Percentiles rank a stretch among this genome's conserved stretches.
Conservation (phyloP, 1,140 invertebrate species). For the Papilio polyxenes region DNA sequence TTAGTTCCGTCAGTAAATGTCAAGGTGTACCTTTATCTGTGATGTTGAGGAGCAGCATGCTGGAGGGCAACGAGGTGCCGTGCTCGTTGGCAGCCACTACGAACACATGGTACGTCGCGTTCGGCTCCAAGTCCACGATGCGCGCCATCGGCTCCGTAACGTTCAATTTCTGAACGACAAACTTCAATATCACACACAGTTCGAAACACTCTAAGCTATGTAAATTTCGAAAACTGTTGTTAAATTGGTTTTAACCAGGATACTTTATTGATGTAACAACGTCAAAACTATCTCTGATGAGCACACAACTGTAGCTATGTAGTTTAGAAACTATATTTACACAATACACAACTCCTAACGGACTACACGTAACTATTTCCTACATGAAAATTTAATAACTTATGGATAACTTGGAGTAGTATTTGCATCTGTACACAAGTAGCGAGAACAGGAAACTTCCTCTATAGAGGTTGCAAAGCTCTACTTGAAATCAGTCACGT, state of each 20-base stretch:
- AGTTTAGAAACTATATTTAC: not conserved
- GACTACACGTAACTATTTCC: not conserved
- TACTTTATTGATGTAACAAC: too few species aligned
- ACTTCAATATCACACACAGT: not conserved
- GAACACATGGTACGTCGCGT: conserved; percentile 87
- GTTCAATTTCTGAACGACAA: conserved; percentile 82
- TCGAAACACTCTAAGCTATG: not conserved
- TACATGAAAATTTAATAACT: conserved; percentile 25
- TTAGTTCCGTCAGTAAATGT: not conserved
- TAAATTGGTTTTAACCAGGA: too few species aligned
- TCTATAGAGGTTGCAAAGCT: not conserved
- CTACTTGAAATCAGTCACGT: conserved; percentile 22
- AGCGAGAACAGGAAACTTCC: not conserved
- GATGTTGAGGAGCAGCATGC: conserved; percentile 87
- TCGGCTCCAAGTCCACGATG: conserved; percentile 83
- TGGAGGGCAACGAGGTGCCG: conserved; percentile 89
- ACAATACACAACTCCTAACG: not conserved
- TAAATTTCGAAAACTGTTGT: not conserved
- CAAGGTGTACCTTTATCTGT: conserved; percentile 70
- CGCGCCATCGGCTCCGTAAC: conserved; percentile 83
- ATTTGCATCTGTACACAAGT: conserved; percentile 25
- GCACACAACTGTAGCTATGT: not conserved
- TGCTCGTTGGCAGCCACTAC: conserved; percentile 87
- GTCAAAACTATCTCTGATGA: too few species aligned
- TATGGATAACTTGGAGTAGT: conserved; percentile 25